Percentiles rank a stretch among this genome's conserved stretches.
These are phyloP conservation scores for Larimichthys crocea DNA, from an alignment of 2,113 vertebrate species.

Conservation along the genomic window DNA sequence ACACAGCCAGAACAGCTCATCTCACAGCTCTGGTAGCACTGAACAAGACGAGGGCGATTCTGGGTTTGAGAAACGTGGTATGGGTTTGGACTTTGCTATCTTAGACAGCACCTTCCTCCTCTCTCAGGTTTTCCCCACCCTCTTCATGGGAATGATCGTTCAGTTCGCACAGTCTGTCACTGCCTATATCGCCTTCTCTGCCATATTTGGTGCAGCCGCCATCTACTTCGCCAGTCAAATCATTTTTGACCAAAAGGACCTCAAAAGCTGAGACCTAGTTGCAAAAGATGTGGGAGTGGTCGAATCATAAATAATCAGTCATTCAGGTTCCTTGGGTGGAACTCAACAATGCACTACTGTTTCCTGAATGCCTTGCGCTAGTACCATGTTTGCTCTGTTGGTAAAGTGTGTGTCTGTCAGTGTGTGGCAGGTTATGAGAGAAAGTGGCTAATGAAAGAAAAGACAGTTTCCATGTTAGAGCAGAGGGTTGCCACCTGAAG, in stretches of 20 bases:
- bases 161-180: conserved; percentile 85
- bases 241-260: conserved; percentile 86
- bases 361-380: conserved; percentile 66
- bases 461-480: not conserved
- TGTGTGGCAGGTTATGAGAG: not conserved
- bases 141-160: conserved; percentile 87
- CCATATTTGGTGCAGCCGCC: conserved; percentile 82
- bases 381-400: conserved; percentile 4
- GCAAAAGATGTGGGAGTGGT: not conserved
- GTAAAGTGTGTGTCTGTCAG: conserved; percentile 12
- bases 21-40: not conserved
- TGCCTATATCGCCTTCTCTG: conserved; percentile 84
- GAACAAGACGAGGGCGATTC: conserved; percentile 63
- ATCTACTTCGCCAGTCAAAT: conserved; percentile 82
- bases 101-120: conserved; percentile 87
- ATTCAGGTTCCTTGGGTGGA: conserved; percentile 37
- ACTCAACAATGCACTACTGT: conserved; percentile 57
- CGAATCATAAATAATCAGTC: conserved; percentile 24
- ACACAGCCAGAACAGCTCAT: conserved; percentile 56
- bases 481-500: not conserved
- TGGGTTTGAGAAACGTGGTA: conserved; percentile 77
- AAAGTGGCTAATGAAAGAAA: conserved; percentile 2
- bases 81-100: conserved; percentile 86
- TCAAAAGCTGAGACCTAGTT: conserved; percentile 64
- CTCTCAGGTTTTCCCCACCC: conserved; percentile 86